A percentile compares a stretch with the other conserved stretches of the same genome.
Conservation (phyloP, 2,888 invertebrate genomes). For the Chironomus tentans region DNA sequence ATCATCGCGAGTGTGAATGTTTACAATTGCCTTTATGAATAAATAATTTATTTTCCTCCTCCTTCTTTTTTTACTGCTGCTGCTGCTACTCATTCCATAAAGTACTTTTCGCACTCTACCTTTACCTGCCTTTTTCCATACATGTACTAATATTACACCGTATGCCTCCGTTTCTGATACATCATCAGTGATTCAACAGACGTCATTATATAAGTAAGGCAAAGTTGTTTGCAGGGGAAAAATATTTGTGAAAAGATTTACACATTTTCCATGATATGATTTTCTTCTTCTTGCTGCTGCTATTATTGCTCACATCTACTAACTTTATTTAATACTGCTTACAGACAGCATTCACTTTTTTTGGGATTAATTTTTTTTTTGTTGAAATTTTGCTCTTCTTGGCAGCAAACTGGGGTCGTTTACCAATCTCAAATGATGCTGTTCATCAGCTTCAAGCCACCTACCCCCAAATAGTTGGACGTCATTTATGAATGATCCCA, state of each 20-base stretch:
- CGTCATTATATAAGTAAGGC: slow-evolving; percentile 12
- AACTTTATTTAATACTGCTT: neutral
- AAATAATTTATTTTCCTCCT: slow-evolving; percentile 12
- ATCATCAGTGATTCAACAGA: slow-evolving; percentile 24
- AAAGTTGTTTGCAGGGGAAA: slow-evolving; percentile 14
- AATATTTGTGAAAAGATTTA: slow-evolving; percentile 24
- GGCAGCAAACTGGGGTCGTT: no score
- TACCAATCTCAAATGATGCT: no score
- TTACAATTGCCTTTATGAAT: slow-evolving; percentile 24
- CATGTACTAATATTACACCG: no score
- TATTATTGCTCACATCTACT: neutral
- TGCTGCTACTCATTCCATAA: neutral
- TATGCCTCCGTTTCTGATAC: neutral
- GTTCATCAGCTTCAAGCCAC: no score
- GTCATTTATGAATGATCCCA: no score
- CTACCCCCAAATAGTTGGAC: no score
- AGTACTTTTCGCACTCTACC: neutral
- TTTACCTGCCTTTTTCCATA: no score
- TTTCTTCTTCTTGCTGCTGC: neutral
- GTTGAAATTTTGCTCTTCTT: no score
- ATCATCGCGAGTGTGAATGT: slow-evolving; percentile 13
- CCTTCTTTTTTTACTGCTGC: neutral
- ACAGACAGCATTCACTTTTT: neutral
- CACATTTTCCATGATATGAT: neutral
- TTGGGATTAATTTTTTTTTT: no score